Base-by-base conservation (phyloP, 2,113 vertebrate species). In the Recurvirostra avosetta region DNA sequence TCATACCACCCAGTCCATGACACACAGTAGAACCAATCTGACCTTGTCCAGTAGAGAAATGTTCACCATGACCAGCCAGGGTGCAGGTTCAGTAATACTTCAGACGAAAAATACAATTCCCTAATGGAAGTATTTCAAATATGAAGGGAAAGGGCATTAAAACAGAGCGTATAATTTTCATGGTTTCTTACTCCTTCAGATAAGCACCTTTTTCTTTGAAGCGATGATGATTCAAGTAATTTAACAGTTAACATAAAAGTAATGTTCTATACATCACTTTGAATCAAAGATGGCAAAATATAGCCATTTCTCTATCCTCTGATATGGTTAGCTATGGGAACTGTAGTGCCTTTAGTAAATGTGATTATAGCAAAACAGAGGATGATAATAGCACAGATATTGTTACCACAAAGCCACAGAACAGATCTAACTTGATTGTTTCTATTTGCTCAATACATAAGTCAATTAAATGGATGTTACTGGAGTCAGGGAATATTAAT, bases 381-480 rank as follows among this genome's bases (percentile, higher is more conserved):
- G 34, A 43, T 61, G 36, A 30, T 79, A 72, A 89, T 14, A 78
- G 22, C 76, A 85, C 17, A 94, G 30, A 80, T 85, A 52, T 12
- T 78, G 21, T 63, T 75, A 75, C 29, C 50, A 61, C 49, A 91
- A 91, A 95, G 45, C 45, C 38, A 36, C n/a, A 90, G 38, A 88
- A 70, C 30, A 45, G 20, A 83, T 86, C 90, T 78, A 95, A 53
- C 26, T 53, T 79, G 36, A 90, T 73, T 88, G 58, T 80, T 92
- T 92, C 62, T 52, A 70, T 88, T 90, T 90, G 20, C 32, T 83
- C 74, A 79, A 47, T 30, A 77, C 12, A 6, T 67, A 93, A 88
- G 32, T 70, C 63, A 88, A 90, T 73, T 93, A 88, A 90, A 93
- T 36, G 26, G 22, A 62, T 90, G 62, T 94, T 92, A 68, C 40